Evolutionary conservation across 2,113 vertebrate species (phyloP).

Genomic region (Nanorana parkeri): DNA sequence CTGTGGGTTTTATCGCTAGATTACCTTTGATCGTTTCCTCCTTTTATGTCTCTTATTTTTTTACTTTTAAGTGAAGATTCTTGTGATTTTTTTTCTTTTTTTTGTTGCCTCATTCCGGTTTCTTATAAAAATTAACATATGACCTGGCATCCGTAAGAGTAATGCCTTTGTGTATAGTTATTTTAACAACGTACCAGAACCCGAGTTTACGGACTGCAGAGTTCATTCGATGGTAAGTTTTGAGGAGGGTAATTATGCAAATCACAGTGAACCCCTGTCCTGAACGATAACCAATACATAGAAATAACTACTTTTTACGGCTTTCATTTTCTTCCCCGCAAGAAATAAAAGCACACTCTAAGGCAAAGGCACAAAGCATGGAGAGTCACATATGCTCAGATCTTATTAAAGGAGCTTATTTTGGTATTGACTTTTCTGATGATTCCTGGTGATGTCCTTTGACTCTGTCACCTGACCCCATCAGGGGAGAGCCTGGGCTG

Average conservation of each 20-base stretch:
- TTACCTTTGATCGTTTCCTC: slow-evolving; percentile 8
- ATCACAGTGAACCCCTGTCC: slow-evolving; percentile 12
- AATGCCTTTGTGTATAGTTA: slow-evolving; percentile 7
- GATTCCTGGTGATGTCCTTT: slow-evolving; percentile 77
- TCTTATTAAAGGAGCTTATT: slow-evolving; percentile 52
- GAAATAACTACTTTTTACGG: background rate
- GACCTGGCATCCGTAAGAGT: slow-evolving; percentile 19
- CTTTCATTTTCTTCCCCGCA: background rate
- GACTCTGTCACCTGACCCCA: slow-evolving; percentile 79
- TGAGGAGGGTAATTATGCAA: slow-evolving; percentile 34
- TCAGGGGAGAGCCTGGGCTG: slow-evolving; percentile 72
- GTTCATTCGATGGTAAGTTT: slow-evolving; percentile 14
- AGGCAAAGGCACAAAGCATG: slow-evolving; percentile 17
- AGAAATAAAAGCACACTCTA: slow-evolving; percentile 15
- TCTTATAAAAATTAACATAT: slow-evolving; percentile 35
- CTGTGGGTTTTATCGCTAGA: slow-evolving; percentile 43
- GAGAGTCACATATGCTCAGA: slow-evolving; percentile 10
- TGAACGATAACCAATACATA: background rate
- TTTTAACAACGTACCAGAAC: slow-evolving; percentile 9
- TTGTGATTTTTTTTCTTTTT: too few relatives aligned
- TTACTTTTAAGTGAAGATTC: slow-evolving; percentile 10
- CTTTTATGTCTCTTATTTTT: slow-evolving; percentile 18
- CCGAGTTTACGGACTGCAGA: slow-evolving; percentile 1
- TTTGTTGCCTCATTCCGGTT: slow-evolving; percentile 15
- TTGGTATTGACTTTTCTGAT: slow-evolving; percentile 69